Conservation (phyloP, 2,113 vertebrate genomes). For the Mustela lutreola region DNA sequence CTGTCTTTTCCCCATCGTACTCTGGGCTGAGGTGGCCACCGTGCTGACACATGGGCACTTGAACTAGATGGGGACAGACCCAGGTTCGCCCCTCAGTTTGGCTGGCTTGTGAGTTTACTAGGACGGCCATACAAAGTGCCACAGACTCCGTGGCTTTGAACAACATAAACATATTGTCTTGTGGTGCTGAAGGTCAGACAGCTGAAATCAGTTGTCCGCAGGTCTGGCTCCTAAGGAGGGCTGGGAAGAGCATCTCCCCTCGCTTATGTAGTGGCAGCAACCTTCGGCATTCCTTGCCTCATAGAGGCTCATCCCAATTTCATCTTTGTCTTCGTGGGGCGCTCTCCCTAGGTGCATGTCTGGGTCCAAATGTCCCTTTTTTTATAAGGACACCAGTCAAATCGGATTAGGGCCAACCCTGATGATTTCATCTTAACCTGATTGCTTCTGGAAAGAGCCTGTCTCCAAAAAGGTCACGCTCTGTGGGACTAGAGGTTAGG, state of each 20-base stretch:
- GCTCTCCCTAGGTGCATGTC: background rate
- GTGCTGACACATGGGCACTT: background rate
- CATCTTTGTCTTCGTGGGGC: background rate
- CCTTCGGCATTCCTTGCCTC: background rate
- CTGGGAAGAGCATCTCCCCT: accelerated
- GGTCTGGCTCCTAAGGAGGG: background rate
- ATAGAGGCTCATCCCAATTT: background rate
- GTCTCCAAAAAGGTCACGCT: background rate
- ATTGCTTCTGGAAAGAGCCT: background rate
- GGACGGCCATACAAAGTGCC: background rate
- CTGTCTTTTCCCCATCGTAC: too few relatives aligned
- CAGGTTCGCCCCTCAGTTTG: background rate
- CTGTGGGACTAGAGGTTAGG: background rate
- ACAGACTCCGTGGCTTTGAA: background rate
- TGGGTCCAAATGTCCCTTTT: background rate
- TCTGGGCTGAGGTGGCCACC: background rate
- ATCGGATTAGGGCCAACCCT: background rate
- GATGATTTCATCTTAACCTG: background rate
- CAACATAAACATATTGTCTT: background rate
- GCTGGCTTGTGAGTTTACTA: background rate
- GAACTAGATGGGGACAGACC: background rate
- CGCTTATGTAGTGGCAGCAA: background rate
- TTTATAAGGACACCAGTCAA: background rate
- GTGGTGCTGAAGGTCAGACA: background rate
- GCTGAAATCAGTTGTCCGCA: background rate